Evolutionary conservation across 2,888 invertebrate genomes (phyloP).

Genomic region (Epirrita christyi): DNA sequence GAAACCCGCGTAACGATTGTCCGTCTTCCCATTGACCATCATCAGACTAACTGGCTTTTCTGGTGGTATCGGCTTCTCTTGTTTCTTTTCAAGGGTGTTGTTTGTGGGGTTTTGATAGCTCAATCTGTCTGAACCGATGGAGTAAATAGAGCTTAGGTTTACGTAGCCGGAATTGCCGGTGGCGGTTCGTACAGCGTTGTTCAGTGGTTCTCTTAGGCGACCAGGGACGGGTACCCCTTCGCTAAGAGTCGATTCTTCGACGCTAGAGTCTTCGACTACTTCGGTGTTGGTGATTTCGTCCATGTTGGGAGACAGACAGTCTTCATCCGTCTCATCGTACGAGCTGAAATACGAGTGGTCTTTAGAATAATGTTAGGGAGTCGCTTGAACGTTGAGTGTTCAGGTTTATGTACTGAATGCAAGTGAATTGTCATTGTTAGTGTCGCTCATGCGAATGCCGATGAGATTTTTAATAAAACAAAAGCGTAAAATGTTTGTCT

Average conservation of each 20-base stretch:
- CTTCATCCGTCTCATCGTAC: slow-evolving; percentile 89
- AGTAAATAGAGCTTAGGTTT: slow-evolving; percentile 78
- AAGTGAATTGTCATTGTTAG: slow-evolving; percentile 73
- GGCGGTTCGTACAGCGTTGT: slow-evolving; percentile 41
- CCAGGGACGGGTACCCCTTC: slow-evolving; percentile 53
- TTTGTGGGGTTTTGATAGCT: slow-evolving; percentile 46
- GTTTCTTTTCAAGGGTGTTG: slow-evolving; percentile 62
- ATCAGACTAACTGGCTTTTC: slow-evolving; percentile 79
- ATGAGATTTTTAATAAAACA: slow-evolving; percentile 65
- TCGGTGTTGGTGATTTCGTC: slow-evolving; percentile 85
- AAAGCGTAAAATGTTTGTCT: slow-evolving; percentile 61
- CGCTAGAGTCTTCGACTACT: slow-evolving; percentile 75
- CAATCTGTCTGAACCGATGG: slow-evolving; percentile 70
- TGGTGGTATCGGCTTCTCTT: slow-evolving; percentile 76
- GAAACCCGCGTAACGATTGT: slow-evolving; percentile 68
- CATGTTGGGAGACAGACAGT: slow-evolving; percentile 87
- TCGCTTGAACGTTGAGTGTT: slow-evolving; percentile 15
- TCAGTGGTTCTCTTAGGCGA: slow-evolving; percentile 20
- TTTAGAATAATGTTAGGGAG: slow-evolving; percentile 1
- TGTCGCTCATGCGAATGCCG: slow-evolving; percentile 71
- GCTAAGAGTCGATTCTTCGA: slow-evolving; percentile 74
- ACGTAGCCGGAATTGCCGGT: slow-evolving; percentile 58
- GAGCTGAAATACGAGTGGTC: slow-evolving; percentile 79
- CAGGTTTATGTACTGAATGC: slow-evolving; percentile 78
- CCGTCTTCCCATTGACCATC: slow-evolving; percentile 80